Percentiles rank a stretch among this genome's conserved stretches.
Conservation (phyloP, 1,140 invertebrate species). For the Ephestia elutella region DNA sequence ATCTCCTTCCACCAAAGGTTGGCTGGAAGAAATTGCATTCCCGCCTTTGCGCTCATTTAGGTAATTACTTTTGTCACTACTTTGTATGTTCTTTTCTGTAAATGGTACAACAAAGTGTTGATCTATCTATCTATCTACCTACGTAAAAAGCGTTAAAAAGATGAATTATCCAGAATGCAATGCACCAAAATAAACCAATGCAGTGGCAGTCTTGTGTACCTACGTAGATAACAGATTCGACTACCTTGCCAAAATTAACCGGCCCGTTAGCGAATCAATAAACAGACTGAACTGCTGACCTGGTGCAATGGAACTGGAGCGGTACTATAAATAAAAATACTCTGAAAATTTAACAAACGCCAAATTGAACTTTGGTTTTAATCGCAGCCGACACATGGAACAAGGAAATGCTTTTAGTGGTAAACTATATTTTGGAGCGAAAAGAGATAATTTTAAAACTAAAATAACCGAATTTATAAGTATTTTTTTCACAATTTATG, state of each 20-base stretch:
- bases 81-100: no score
- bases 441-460: not conserved
- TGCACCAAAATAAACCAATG: not conserved
- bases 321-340: slow-evolving; percentile 48
- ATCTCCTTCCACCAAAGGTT: no score
- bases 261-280: slow-evolving; percentile 56
- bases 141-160: no score
- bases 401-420: slow-evolving; percentile 43
- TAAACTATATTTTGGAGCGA: not conserved
- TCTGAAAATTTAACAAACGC: slow-evolving; percentile 43
- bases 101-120: no score
- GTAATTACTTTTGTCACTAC: no score
- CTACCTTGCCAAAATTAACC: slow-evolving; percentile 58
- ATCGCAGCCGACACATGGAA: slow-evolving; percentile 23
- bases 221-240: slow-evolving; percentile 9
- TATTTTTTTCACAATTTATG: no score
- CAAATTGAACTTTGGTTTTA: slow-evolving; percentile 45
- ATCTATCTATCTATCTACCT: no score
- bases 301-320: slow-evolving; percentile 50
- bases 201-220: not conserved
- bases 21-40: no score
- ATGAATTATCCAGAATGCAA: not conserved
- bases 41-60: no score
- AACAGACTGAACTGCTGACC: slow-evolving; percentile 50
- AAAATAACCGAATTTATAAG: no score